phyloP scores from a whole-genome alignment of 2,888 invertebrate species.

The Acleris literana region DNA sequence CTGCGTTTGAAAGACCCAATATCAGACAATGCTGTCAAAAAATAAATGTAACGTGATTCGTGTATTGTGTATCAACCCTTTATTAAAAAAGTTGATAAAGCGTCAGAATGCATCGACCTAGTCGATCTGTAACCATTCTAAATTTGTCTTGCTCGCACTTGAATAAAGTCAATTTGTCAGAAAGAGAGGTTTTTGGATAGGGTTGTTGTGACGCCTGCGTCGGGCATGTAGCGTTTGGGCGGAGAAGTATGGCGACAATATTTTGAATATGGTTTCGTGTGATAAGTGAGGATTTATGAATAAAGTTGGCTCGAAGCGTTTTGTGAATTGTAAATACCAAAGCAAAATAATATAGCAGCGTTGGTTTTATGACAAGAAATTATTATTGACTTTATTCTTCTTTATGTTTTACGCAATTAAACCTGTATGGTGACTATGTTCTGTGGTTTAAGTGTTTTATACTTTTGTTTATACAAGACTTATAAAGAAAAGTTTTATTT shows the following conservation, averaged over 20 bases:
- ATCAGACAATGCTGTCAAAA: conserved; percentile 53
- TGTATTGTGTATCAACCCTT: conserved; percentile 72
- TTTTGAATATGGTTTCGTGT: conserved; percentile 61
- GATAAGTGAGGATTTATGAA: conserved; percentile 50
- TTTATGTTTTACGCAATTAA: too few relatives aligned
- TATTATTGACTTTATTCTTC: background rate
- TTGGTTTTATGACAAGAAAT: background rate
- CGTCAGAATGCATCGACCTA: conserved; percentile 43
- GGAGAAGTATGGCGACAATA: conserved; percentile 69
- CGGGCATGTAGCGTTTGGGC: conserved; percentile 62
- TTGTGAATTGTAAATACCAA: conserved; percentile 8
- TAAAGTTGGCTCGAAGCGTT: background rate
- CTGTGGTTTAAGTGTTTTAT: too few relatives aligned
- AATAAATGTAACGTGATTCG: conserved; percentile 77
- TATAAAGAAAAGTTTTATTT: too few relatives aligned
- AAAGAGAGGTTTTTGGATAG: conserved; percentile 20
- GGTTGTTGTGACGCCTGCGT: conserved; percentile 56
- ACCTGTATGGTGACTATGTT: too few relatives aligned
- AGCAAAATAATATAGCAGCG: conserved; percentile 6
- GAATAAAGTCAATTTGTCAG: background rate
- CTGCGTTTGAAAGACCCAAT: conserved; percentile 67
- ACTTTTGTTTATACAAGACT: too few relatives aligned
- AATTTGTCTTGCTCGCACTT: conserved; percentile 18
- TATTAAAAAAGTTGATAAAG: conserved; percentile 43
- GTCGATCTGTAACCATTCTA: background rate